Percentiles rank a stretch among this genome's conserved stretches.
phyloP scores from a whole-genome alignment of 2,113 vertebrate species.

The Nycticebus coucang region DNA sequence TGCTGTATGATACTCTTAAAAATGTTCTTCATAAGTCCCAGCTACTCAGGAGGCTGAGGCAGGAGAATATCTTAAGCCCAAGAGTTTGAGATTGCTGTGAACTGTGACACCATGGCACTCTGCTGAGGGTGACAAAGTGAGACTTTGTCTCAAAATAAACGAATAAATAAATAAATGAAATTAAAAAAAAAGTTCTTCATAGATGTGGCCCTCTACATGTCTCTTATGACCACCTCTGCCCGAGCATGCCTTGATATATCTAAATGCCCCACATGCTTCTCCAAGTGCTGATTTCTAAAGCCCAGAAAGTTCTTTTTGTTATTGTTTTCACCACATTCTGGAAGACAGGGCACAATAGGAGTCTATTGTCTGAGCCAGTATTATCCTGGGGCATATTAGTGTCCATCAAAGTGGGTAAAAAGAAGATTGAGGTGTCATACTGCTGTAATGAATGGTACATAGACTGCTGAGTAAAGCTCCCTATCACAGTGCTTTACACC shows the following conservation, averaged over 20 bases:
- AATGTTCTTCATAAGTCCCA: too few species aligned
- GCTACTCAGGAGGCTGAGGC: too few species aligned
- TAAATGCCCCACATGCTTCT: accelerated
- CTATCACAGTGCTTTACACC: neutral
- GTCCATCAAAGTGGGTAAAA: neutral
- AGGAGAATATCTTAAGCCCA: too few species aligned
- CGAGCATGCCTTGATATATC: too few species aligned
- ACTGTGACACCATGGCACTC: too few species aligned
- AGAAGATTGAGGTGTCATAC: neutral
- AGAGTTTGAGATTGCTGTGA: too few species aligned
- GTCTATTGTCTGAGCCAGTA: neutral
- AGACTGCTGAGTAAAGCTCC: too few species aligned
- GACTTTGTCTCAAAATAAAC: too few species aligned
- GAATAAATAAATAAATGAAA: too few species aligned
- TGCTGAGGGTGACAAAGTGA: too few species aligned
- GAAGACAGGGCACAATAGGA: neutral
- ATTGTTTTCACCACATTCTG: neutral
- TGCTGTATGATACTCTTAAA: neutral
- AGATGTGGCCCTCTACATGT: accelerated
- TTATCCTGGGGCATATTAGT: neutral
- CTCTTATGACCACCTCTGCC: neutral
- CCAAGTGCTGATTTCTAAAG: neutral
- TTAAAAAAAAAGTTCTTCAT: too few species aligned
- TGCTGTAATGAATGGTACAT: neutral
- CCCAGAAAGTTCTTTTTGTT: neutral